A percentile compares a stretch with the other conserved stretches of the same genome.
Evolutionary conservation across 2,888 invertebrate genomes (phyloP).

Genomic region (Oscheius sp.): DNA sequence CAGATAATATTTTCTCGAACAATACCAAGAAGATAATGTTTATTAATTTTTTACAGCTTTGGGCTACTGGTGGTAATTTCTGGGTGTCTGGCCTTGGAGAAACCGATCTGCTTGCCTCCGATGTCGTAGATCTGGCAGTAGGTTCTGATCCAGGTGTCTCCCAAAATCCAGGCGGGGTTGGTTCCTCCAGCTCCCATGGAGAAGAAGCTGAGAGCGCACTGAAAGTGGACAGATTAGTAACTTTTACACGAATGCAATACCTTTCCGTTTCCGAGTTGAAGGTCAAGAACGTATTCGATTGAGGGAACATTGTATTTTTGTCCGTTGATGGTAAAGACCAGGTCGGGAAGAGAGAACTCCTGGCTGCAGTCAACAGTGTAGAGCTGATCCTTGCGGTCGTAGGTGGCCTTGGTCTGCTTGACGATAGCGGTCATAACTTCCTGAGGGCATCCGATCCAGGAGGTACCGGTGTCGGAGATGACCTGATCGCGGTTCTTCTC

Average conservation of each 20-base stretch:
- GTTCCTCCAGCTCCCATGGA: conserved; percentile 49
- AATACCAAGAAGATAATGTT: neutral
- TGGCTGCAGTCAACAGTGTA: conserved; percentile 62
- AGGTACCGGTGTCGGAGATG: conserved; percentile 69
- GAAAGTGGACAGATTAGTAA: neutral
- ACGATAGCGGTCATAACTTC: conserved; percentile 49
- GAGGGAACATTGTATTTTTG: conserved; percentile 59
- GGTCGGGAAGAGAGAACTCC: conserved; percentile 48
- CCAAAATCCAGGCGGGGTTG: conserved; percentile 56
- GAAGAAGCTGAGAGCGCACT: conserved; percentile 55
- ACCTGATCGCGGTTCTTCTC: conserved; percentile 49
- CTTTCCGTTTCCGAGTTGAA: conserved; percentile 55
- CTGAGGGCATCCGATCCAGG: conserved; percentile 60
- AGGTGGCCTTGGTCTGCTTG: conserved; percentile 56
- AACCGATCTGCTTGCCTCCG: conserved; percentile 59
- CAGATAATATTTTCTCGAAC: too few relatives aligned
- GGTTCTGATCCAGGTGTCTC: conserved; percentile 59
- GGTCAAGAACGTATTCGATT: conserved; percentile 67
- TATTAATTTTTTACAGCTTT: conserved; percentile 21
- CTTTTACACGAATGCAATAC: neutral
- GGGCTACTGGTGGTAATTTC: neutral
- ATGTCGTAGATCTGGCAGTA: conserved; percentile 64
- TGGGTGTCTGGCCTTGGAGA: conserved; percentile 44
- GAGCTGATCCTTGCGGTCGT: conserved; percentile 50
- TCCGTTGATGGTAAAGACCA: conserved; percentile 63